phyloP scores from a whole-genome alignment of 2,113 vertebrate genomes.

The Mesocricetus auratus region DNA sequence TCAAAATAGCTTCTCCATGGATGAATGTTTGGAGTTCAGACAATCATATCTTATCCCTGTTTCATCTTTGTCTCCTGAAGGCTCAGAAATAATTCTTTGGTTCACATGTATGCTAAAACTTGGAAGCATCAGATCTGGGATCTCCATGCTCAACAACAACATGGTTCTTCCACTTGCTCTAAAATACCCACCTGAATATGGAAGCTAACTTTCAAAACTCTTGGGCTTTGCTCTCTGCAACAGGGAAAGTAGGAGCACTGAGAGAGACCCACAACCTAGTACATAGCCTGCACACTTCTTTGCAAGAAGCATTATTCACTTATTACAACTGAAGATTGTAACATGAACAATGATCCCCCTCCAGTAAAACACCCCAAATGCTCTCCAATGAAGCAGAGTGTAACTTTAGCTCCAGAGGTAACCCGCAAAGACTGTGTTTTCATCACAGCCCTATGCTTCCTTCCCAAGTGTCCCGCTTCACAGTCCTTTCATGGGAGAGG shows the following conservation, averaged over 20 bases:
- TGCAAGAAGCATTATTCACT: background rate
- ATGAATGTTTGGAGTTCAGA: background rate
- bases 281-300: background rate
- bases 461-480: background rate
- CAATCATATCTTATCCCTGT: background rate
- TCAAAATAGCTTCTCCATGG: background rate
- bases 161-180: background rate
- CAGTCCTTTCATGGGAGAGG: background rate
- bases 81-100: background rate
- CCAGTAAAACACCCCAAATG: background rate
- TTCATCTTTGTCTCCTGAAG: background rate
- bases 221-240: background rate
- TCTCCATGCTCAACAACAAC: background rate
- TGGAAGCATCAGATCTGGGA: background rate
- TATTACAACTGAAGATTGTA: background rate
- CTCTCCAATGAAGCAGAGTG: background rate
- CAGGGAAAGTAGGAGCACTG: background rate
- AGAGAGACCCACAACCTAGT: background rate
- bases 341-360: background rate
- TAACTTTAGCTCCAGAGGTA: background rate
- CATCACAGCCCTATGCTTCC: background rate
- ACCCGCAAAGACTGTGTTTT: background rate
- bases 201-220: background rate
- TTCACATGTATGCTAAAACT: background rate
- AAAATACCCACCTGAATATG: background rate